These are phyloP conservation scores for Hemicrepidius hirtus DNA, from an alignment of 2,888 invertebrate genomes.

Conservation along the genomic window DNA sequence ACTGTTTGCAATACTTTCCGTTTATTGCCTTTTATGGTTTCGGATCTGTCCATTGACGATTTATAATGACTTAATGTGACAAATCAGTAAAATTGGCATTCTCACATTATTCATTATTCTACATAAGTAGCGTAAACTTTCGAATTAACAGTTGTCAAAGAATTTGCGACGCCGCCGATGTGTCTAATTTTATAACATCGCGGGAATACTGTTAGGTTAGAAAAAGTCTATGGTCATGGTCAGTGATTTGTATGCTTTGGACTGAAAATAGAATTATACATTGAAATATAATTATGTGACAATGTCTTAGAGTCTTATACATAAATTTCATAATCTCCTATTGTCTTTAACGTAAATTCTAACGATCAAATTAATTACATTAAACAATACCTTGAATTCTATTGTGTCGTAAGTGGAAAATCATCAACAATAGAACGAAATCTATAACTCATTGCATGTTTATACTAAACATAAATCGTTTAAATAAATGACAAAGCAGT, in stretches of 20 bases:
- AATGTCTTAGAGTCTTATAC: too few relatives aligned
- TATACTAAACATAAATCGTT: too few relatives aligned
- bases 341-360: too few relatives aligned
- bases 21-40: neutral
- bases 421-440: too few relatives aligned
- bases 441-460: too few relatives aligned
- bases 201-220: neutral
- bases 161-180: neutral
- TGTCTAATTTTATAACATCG: conserved; percentile 21
- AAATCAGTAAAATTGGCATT: conserved; percentile 16
- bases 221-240: neutral
- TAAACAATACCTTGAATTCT: too few relatives aligned
- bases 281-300: too few relatives aligned
- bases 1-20: neutral
- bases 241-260: neutral
- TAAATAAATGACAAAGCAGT: too few relatives aligned
- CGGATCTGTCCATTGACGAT: neutral
- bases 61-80: conserved; percentile 18
- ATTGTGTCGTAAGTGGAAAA: too few relatives aligned
- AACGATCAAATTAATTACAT: too few relatives aligned
- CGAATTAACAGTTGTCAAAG: conserved; percentile 22
- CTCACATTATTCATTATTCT: conserved; percentile 1
- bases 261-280: neutral
- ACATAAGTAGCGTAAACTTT: conserved; percentile 12
- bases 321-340: too few relatives aligned